Evolutionary conservation across 2,888 invertebrate genomes (phyloP), one percentile per base, ranked within the genome.

Genomic region (Pseudococcus longispinus): DNA sequence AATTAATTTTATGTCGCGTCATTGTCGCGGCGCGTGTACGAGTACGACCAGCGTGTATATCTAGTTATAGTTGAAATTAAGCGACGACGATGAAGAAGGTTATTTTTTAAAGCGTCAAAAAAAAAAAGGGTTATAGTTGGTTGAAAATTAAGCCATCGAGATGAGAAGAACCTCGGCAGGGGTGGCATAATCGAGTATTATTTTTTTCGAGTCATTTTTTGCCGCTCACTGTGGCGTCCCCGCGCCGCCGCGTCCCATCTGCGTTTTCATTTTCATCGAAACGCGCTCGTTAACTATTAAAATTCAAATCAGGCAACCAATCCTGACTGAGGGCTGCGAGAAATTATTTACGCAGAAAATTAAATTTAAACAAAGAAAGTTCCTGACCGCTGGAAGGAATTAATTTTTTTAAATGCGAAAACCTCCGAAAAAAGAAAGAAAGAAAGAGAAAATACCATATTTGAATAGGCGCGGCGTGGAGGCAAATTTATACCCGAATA

Each of bases 341-440:
- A 80, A 74, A 74, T 74, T 74, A 74, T 74, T 74, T 74, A 80
- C 77, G 77, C 4, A 80, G 42, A 80, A 80, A 80, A 80, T 80
- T 80, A 80, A 80, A 80, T 80, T 80, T 42, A 80, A 80, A 80
- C 77, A 80, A 80, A 80, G 77, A 80, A 80, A 80, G 37, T 80
- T 80, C 77, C 77, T 80, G 77, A 80, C 77, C 77, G 77, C 77
- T 42, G 42, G 42, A n/a, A 80, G 77, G 42, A 80, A 80, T 80
- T 80, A 80, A 80, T 80, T 80, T 80, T 80, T 42, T 15, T 18
- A 32, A 74, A 74, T 74, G 32, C 8, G 32, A 29, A 29, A 74
- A 74, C 74, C n/a, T n/a, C n/a, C 29, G 6, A 51, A 46, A 46
- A 46, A 15, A 46, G 15, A 46, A 13, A 46, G 15, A 46, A 46